phyloP scores from a whole-genome alignment of 2,113 vertebrate genomes.

The Cinclus cinclus region DNA sequence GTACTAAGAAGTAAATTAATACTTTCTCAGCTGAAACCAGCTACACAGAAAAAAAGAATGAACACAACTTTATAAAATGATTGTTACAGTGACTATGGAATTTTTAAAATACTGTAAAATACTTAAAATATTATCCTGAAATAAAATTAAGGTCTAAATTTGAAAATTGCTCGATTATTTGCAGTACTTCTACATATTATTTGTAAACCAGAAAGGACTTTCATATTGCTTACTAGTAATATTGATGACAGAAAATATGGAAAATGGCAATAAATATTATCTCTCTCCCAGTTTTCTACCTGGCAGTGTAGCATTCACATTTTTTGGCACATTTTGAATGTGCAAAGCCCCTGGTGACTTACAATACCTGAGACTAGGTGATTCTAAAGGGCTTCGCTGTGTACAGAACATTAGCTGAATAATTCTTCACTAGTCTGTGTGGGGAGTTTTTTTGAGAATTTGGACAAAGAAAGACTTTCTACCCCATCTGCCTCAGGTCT shows the following conservation, averaged over 20 bases:
- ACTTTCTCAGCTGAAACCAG: not conserved
- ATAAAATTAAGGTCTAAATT: not conserved
- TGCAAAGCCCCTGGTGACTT: not conserved
- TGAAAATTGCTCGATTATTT: not conserved
- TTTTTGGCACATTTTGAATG: not conserved
- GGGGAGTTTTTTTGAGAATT: not conserved
- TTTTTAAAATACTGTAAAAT: not conserved
- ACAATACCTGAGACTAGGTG: not conserved
- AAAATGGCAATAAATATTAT: not conserved
- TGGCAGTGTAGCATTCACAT: not conserved
- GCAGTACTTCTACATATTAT: not conserved
- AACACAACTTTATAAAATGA: not conserved
- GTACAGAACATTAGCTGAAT: not conserved
- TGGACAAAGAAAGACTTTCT: not conserved
- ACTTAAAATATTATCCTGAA: not conserved
- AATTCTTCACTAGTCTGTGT: not conserved
- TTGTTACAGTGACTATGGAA: not conserved
- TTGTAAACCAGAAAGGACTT: not conserved
- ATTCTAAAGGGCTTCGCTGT: not conserved
- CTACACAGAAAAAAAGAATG: not conserved
- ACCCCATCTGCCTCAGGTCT: rapidly evolving
- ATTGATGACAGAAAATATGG: not conserved
- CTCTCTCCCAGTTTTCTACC: not conserved
- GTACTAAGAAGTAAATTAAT: not conserved
- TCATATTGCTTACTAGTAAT: not conserved